A percentile compares a stretch with the other conserved stretches of the same genome.
These are phyloP conservation scores for Malurus cyaneus DNA, from an alignment of 2,113 vertebrate species.

Conservation along the genomic window DNA sequence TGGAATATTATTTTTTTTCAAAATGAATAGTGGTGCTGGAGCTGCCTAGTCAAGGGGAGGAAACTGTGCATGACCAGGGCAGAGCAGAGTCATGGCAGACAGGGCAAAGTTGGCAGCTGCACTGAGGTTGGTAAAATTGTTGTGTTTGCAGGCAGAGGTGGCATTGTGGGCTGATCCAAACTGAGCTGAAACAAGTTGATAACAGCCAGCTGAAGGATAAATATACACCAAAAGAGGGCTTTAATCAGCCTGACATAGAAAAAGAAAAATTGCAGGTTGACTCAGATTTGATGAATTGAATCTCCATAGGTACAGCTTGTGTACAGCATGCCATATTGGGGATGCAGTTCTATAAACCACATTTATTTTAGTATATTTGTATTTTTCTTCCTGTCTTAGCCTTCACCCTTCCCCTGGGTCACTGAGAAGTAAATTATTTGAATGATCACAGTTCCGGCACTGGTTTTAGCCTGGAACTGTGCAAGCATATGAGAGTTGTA, in stretches of 20 bases:
- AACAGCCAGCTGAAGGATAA: neutral
- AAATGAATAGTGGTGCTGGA: neutral
- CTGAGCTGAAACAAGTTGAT: neutral
- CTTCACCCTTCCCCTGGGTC: neutral
- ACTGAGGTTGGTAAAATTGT: neutral
- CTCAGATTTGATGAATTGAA: neutral
- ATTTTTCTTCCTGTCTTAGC: neutral
- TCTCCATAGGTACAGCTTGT: neutral
- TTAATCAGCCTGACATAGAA: neutral
- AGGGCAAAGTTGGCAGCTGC: neutral
- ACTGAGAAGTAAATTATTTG: neutral
- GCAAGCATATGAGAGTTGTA: neutral
- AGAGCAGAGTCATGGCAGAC: neutral
- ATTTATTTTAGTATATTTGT: neutral
- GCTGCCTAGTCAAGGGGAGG: neutral
- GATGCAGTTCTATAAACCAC: neutral
- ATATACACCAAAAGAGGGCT: neutral
- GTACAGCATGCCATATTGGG: neutral
- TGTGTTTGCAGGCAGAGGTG: neutral
- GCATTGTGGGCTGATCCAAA: neutral
- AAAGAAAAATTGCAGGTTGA: neutral
- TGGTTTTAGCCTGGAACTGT: neutral
- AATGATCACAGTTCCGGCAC: neutral
- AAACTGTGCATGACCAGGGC: neutral
- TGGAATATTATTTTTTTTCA: neutral